phyloP scores from a whole-genome alignment of 2,888 invertebrate species.

The Drosophila mimetica region DNA sequence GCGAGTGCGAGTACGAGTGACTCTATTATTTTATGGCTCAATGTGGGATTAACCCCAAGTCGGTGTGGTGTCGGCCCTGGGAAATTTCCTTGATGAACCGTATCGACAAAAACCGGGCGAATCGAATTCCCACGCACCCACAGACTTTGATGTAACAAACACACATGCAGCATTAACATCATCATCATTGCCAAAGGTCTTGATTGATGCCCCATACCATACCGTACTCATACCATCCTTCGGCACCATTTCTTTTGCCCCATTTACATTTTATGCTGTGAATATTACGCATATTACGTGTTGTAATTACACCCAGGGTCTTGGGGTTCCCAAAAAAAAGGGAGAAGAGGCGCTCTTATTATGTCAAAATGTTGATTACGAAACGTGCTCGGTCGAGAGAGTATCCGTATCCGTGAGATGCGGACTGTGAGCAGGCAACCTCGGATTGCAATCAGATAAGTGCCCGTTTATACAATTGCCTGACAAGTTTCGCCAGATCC shows the following conservation, averaged over 20 bases:
- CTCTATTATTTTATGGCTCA: constrained; percentile 55
- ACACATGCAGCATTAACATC: constrained; percentile 44
- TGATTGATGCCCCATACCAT: constrained; percentile 35
- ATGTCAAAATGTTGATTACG: constrained; percentile 74
- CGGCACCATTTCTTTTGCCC: constrained; percentile 40
- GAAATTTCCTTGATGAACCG: constrained; percentile 69
- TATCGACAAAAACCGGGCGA: constrained; percentile 18
- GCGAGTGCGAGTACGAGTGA: background rate
- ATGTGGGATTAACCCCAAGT: constrained; percentile 61
- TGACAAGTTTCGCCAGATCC: constrained; percentile 44
- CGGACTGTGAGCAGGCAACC: constrained; percentile 30
- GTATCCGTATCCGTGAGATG: constrained; percentile 34
- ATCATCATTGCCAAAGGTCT: constrained; percentile 12
- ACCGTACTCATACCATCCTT: constrained; percentile 48
- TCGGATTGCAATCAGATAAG: constrained; percentile 52
- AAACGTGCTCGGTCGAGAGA: constrained; percentile 58
- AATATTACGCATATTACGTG: constrained; percentile 81
- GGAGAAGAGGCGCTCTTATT: constrained; percentile 57
- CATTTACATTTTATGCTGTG: constrained; percentile 67
- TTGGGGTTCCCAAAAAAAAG: background rate
- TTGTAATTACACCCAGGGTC: constrained; percentile 62
- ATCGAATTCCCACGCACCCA: constrained; percentile 43
- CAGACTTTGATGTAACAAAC: constrained; percentile 37
- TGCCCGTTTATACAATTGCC: constrained; percentile 52
- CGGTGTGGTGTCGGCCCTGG: constrained; percentile 48